Conservation (phyloP, 92 coral and sea anemone genomes). For the Desmophyllum pertusum region DNA sequence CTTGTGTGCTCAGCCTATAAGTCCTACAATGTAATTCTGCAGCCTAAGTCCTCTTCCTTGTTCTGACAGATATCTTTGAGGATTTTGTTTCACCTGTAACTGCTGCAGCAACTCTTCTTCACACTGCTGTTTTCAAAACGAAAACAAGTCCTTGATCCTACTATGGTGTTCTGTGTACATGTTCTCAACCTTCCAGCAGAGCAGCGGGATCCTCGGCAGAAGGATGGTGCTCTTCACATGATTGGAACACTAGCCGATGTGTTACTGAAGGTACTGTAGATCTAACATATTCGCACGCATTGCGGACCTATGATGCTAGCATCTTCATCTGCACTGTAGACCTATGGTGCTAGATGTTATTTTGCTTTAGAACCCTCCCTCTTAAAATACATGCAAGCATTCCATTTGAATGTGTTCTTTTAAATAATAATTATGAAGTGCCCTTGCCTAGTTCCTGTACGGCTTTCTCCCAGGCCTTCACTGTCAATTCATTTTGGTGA, state of each 20-base stretch:
- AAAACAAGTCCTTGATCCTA: slow-evolving; percentile 95
- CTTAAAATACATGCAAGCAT: too few relatives aligned
- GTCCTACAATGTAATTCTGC: not conserved
- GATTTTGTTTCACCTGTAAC: slow-evolving; percentile 97
- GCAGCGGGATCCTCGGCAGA: slow-evolving; percentile 82
- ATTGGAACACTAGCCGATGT: slow-evolving; percentile 95
- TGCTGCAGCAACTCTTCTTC: slow-evolving; percentile 93
- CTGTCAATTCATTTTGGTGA: too few relatives aligned
- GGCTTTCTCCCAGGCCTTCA: too few relatives aligned
- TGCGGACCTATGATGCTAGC: too few relatives aligned
- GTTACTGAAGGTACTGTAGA: slow-evolving; percentile 70
- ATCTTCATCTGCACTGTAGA: too few relatives aligned
- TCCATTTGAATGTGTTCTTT: too few relatives aligned
- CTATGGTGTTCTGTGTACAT: slow-evolving; percentile 92
- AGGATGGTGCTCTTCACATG: slow-evolving; percentile 95
- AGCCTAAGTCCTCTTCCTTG: not conserved
- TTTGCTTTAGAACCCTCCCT: too few relatives aligned
- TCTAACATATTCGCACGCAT: not conserved
- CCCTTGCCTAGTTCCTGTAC: too few relatives aligned
- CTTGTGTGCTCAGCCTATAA: too few relatives aligned
- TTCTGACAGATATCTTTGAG: slow-evolving; percentile 85
- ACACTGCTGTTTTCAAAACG: slow-evolving; percentile 85
- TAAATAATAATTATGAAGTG: too few relatives aligned
- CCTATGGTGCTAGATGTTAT: too few relatives aligned
- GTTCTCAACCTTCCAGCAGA: slow-evolving; percentile 79